A percentile compares a stretch with the other conserved stretches of the same genome.
phyloP scores from a whole-genome alignment of 2,113 vertebrate species.

The Neomonachus schauinslandi region DNA sequence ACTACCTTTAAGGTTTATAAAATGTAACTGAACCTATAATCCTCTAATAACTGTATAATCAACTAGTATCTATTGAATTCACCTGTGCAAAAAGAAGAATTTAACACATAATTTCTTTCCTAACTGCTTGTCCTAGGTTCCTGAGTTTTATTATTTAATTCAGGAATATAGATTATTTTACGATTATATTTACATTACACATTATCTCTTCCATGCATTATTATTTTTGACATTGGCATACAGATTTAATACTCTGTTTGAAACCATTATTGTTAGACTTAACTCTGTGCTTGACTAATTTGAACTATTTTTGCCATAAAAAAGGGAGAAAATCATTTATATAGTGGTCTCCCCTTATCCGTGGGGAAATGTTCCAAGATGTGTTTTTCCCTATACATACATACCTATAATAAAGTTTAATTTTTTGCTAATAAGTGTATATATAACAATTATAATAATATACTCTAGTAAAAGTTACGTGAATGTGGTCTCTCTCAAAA shows the following conservation, averaged over 20 bases:
- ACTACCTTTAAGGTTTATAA: background rate
- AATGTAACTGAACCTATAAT: constrained; percentile 11
- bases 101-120: constrained; percentile 43
- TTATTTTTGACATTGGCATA: background rate
- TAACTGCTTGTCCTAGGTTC: constrained; percentile 9
- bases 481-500: background rate
- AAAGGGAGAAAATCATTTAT: background rate
- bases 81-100: background rate
- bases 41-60: background rate
- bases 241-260: background rate
- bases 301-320: constrained; percentile 26
- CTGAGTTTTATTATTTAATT: constrained; percentile 38
- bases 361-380: background rate
- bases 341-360: background rate
- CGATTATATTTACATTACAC: constrained; percentile 30
- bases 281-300: constrained; percentile 9
- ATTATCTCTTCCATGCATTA: background rate
- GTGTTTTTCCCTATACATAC: background rate
- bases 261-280: constrained; percentile 43
- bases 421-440: background rate
- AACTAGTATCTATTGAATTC: background rate
- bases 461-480: background rate
- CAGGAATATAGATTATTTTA: background rate
- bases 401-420: background rate
- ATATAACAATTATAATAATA: background rate